These are phyloP conservation scores for Ceratina australensis DNA, from an alignment of 1,140 invertebrate species.

Conservation along the genomic window DNA sequence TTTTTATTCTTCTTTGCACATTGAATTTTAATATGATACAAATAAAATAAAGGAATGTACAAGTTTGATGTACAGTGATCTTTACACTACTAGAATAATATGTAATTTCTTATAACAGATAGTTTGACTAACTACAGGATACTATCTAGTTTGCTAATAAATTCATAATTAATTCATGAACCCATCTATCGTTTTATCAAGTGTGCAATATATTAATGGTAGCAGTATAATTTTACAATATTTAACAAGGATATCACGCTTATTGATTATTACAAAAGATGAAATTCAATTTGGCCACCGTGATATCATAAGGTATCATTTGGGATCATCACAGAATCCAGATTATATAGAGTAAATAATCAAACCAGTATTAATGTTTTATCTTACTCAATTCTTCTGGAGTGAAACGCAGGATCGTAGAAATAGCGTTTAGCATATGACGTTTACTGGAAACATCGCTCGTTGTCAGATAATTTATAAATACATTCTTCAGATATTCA, in stretches of 20 bases:
- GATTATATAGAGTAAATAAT: too few relatives aligned
- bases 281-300: too few relatives aligned
- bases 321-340: too few relatives aligned
- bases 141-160: neutral
- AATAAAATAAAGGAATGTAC: constrained; percentile 12
- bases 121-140: neutral
- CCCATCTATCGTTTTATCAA: neutral
- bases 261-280: constrained; percentile 50
- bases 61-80: neutral
- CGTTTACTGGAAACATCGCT: constrained; percentile 84
- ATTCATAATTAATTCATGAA: neutral
- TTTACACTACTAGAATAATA: neutral
- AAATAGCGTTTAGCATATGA: constrained; percentile 94
- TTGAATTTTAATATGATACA: neutral
- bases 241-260: too few relatives aligned
- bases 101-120: neutral
- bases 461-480: constrained; percentile 89
- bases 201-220: too few relatives aligned
- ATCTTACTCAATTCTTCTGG: constrained; percentile 83
- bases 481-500: constrained; percentile 95
- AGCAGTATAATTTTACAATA: too few relatives aligned
- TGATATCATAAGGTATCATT: too few relatives aligned
- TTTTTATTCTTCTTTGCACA: neutral
- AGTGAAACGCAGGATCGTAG: constrained; percentile 91
- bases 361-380: constrained; percentile 43